Evolutionary conservation across 1,140 invertebrate genomes (phyloP), one percentile per base, ranked within the genome.

Genomic region (Laupala kohalensis): DNA sequence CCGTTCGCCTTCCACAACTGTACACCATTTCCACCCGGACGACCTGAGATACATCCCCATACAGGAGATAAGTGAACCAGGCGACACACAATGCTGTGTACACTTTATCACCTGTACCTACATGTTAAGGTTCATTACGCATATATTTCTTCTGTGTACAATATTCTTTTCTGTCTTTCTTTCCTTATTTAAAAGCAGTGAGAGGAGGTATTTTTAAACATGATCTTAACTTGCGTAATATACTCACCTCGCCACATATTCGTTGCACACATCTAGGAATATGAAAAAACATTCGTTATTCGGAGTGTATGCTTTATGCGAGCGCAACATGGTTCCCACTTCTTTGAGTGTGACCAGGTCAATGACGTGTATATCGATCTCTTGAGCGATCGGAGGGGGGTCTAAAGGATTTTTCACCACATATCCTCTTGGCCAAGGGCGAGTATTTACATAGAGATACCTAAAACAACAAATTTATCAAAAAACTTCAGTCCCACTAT

Each of bases 261-360:
- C 86, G 73, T 93, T 84, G 76, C 88, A 91, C 5, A 94, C 92
- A 81, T 95, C 92, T 23, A 95, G 82, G 80, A 94, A 95, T 75
- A 95, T 93, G 75, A 94, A 94, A 79, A 94, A 95, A 76, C 92
- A 95, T 79, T 94, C 92, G 71, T 92, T 91, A 78, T 93, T 93
- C 6, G 91, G 88, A 5, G 93, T 94, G 77, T 92, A 95, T 3
- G 92, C 92, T 79, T 91, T 91, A 78, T 95, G 93, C 15, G 92
- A 85, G 71, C 90, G 83, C n/a, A 92, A 78, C 89, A 94, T 93
- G 64, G 87, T 92, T 4, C 92, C 92, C 23, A 94, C 89, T 81
- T 90, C 85, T 77, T 89, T 88, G 28, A 95, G 82, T 0, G 89
- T 92, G 37, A 87, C 84, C 72, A 95, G 81, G 82, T 95, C 93